Percentiles rank a stretch among this genome's conserved stretches.
These are phyloP conservation scores for Stictonetta naevosa DNA, from an alignment of 2,113 vertebrate genomes.

Conservation along the genomic window DNA sequence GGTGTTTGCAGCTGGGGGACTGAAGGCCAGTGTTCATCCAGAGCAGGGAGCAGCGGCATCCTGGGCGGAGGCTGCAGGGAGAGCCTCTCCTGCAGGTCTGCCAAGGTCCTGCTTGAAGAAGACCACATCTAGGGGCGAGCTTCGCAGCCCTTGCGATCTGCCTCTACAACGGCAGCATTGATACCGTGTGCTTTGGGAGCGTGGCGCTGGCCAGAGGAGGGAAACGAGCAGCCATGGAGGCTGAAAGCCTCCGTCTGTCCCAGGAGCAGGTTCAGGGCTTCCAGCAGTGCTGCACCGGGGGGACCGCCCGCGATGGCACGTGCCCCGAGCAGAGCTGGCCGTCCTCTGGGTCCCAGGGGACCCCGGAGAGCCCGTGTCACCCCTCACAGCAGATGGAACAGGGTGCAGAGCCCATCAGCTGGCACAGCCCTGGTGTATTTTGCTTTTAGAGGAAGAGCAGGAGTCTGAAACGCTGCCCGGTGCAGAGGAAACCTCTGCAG, in stretches of 20 bases:
- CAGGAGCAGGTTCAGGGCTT: neutral
- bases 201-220: neutral
- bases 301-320: rapidly evolving
- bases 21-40: neutral
- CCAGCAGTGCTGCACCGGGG: neutral
- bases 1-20: neutral
- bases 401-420: neutral
- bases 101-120: neutral
- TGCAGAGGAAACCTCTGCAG: neutral
- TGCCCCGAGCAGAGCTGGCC: neutral
- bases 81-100: neutral
- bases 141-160: neutral
- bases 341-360: rapidly evolving
- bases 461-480: neutral
- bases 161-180: neutral
- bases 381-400: neutral
- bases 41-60: neutral
- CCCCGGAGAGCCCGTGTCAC: neutral
- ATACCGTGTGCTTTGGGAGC: neutral
- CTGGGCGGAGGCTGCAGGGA: neutral
- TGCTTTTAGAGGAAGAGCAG: neutral
- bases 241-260: neutral
- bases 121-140: neutral
- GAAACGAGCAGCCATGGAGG: neutral
- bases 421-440: neutral